phyloP scores from a whole-genome alignment of 2,888 invertebrate genomes.

The Rosalia funebris region DNA sequence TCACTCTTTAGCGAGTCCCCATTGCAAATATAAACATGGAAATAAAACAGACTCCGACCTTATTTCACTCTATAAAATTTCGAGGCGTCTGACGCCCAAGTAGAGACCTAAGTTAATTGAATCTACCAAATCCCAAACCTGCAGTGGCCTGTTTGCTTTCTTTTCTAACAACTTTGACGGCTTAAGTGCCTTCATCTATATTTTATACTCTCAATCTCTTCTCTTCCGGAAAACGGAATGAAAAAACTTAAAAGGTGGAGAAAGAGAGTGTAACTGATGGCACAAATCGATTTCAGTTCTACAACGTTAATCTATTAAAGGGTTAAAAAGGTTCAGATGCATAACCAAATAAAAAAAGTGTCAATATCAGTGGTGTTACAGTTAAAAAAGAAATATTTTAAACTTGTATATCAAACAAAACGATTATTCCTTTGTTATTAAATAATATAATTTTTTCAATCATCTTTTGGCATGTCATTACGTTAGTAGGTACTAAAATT shows the following conservation, averaged over 20 bases:
- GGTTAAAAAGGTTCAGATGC: no score
- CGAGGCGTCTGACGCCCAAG: slow-evolving; percentile 9
- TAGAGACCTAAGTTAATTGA: slow-evolving; percentile 11
- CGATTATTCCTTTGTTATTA: no score
- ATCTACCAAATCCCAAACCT: slow-evolving; percentile 21
- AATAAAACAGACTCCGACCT: background rate
- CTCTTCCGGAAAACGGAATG: background rate
- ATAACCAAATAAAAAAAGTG: no score
- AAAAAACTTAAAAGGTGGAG: slow-evolving; percentile 8
- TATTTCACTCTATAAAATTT: background rate
- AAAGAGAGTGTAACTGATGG: slow-evolving; percentile 6
- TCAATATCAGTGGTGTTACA: no score
- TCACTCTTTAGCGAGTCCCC: no score
- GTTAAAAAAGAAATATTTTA: no score
- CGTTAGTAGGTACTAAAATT: no score
- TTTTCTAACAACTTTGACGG: slow-evolving; percentile 11
- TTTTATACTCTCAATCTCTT: slow-evolving; percentile 2
- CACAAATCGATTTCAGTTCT: background rate
- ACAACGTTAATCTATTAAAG: background rate
- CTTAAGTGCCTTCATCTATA: slow-evolving; percentile 8
- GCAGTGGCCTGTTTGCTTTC: slow-evolving; percentile 18
- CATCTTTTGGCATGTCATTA: no score
- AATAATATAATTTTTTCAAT: no score
- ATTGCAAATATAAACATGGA: no score
- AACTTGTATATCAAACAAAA: no score